Conservation (phyloP, 2,113 vertebrate genomes). For the Recurvirostra avosetta region DNA sequence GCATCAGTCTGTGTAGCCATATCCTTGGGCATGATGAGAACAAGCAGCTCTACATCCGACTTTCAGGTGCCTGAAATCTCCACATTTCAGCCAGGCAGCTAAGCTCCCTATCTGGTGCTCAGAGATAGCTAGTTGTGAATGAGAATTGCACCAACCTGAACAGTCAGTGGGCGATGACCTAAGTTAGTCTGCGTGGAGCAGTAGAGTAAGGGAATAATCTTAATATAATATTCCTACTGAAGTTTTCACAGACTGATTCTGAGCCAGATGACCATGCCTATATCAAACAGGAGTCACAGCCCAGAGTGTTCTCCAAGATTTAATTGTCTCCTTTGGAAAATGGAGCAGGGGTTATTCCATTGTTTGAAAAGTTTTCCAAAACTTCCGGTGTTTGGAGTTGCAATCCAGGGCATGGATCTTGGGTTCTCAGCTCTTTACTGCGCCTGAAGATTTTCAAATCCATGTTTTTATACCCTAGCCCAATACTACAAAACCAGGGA, state of each 20-base stretch:
- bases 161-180: fast-evolving
- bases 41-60: background rate
- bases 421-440: background rate
- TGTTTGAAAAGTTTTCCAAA: background rate
- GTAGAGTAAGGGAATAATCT: background rate
- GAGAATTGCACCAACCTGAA: background rate
- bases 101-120: background rate
- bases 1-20: background rate
- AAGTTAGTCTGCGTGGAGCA: background rate
- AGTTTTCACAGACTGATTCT: background rate
- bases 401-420: background rate
- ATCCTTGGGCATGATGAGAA: background rate
- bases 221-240: background rate
- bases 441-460: background rate
- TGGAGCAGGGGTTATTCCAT: background rate
- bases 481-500: background rate
- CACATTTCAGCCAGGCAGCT: background rate
- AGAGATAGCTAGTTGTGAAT: background rate
- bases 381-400: background rate
- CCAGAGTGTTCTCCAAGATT: background rate
- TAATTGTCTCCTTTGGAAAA: background rate
- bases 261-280: background rate
- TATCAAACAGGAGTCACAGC: background rate
- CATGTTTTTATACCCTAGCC: background rate
- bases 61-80: background rate